Evolutionary conservation across 2,888 invertebrate species (phyloP), one percentile per base, ranked within the genome.

Genomic region (Colostygia pectinataria): DNA sequence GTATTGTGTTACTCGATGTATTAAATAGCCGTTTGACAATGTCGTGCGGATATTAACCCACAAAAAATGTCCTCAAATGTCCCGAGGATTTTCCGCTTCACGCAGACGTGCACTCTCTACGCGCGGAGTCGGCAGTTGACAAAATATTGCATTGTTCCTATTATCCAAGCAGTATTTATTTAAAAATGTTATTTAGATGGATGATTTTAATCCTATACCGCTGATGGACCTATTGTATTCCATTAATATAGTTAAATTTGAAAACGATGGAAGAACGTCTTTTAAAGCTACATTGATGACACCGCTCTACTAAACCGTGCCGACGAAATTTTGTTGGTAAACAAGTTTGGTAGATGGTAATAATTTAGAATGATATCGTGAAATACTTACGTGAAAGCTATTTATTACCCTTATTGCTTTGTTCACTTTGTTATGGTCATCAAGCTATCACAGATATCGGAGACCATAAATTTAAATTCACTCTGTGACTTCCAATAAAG

Each of bases 71-170:
- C 87, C 88, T 88, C 86, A 75, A 86, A 87, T 80, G 80, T 86
- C 83, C 88, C 85, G 85, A 87, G 90, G 90, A 90, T 90, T 90
- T 90, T 90, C 89, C 90, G 88, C 90, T 88, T 90, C 87, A 90
- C 87, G 89, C 86, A 80, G 81, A 68, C 73, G 66, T 89, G 90
- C 85, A 84, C 90, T 86, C 85, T 77, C 76, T 83, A 79, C 78
- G 77, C 75, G 70, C 82, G 73, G 77, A 81, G 77, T 81, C 83
- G 84, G 82, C 90, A 90, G 90, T 90, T 90, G 90, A 90, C 90
- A 90, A 89, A 90, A 90, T 90, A 90, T 90, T 88, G 84, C 80
- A 89, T 90, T 90, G 90, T 90, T 82, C 86, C 88, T 89, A 88
- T 90, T 89, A 89, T 89, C 81, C 82, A 72, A 74, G 68, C 76